Evolutionary conservation across 2,888 invertebrate genomes (phyloP).

Genomic region (Polydesmus complanatus): DNA sequence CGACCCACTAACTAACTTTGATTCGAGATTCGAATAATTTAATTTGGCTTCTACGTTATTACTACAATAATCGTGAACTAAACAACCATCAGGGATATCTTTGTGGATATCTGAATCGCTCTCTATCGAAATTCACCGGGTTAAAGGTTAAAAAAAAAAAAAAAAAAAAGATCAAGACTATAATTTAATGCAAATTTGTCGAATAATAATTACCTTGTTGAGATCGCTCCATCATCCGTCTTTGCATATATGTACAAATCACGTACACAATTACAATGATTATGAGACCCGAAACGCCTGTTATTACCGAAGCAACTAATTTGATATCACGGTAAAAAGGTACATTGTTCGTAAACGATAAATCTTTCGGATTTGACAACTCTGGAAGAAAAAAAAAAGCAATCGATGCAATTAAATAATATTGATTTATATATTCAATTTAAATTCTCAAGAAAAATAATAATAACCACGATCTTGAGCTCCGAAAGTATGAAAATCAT

Average conservation of each 20-base stretch:
- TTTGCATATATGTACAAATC: slow-evolving; percentile 12
- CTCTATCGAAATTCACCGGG: not conserved
- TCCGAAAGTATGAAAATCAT: slow-evolving; percentile 10
- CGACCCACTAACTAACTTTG: not conserved
- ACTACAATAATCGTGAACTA: not conserved
- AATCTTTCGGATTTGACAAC: not conserved
- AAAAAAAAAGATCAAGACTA: not conserved
- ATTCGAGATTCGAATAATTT: not conserved
- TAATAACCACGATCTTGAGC: slow-evolving; percentile 4
- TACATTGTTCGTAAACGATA: not conserved
- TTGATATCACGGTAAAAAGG: slow-evolving; percentile 18
- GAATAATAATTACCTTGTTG: not conserved
- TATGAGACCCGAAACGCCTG: slow-evolving; percentile 13
- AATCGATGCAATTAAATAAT: not conserved
- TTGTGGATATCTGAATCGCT: not conserved
- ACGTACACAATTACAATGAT: slow-evolving; percentile 17
- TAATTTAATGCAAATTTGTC: not conserved
- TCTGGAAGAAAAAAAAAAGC: slow-evolving; percentile 3
- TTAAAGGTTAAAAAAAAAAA: not conserved
- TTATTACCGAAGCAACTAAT: slow-evolving; percentile 14
- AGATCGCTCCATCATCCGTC: not conserved
- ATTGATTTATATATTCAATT: not conserved
- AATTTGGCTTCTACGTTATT: not conserved
- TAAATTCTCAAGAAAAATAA: not conserved
- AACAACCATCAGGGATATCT: not conserved